Evolutionary conservation across 1,140 invertebrate species (phyloP).

Genomic region (Radopholus similis): DNA sequence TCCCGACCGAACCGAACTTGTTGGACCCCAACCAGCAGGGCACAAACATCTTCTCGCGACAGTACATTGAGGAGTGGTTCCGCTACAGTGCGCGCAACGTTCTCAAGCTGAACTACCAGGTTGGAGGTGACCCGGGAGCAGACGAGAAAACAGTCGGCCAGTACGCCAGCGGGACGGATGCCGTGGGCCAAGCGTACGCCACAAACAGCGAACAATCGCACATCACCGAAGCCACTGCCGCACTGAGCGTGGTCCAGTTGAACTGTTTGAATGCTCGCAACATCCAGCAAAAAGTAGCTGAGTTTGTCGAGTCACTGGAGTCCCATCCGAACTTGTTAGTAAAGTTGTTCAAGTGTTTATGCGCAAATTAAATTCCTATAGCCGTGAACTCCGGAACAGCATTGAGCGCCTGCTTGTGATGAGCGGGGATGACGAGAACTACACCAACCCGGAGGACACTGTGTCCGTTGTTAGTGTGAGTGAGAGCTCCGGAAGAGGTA

Average conservation of each 20-base stretch:
- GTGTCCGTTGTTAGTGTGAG: constrained; percentile 31
- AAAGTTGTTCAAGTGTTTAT: not conserved
- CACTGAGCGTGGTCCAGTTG: constrained; percentile 29
- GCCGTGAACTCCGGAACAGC: constrained; percentile 29
- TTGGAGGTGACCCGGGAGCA: constrained; percentile 17
- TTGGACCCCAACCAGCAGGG: not conserved
- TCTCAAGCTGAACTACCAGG: constrained; percentile 23
- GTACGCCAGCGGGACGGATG: constrained; percentile 14
- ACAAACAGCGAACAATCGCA: not conserved
- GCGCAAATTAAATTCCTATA: not conserved
- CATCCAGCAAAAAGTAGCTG: constrained; percentile 36
- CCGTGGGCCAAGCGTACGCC: not conserved
- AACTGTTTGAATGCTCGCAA: constrained; percentile 39
- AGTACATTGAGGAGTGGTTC: constrained; percentile 35
- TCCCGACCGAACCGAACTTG: constrained; percentile 9
- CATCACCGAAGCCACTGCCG: constrained; percentile 5
- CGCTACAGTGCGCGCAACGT: constrained; percentile 31
- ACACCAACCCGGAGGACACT: constrained; percentile 15
- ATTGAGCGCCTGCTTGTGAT: constrained; percentile 32
- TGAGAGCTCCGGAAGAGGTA: constrained; percentile 19
- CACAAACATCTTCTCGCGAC: constrained; percentile 23
- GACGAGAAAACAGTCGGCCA: not conserved
- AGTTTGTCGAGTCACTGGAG: constrained; percentile 36
- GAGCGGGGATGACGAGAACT: constrained; percentile 30
- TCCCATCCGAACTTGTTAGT: constrained; percentile 24